Evolutionary conservation across 2,113 vertebrate species (phyloP).

Genomic region (Apodemus sylvaticus): DNA sequence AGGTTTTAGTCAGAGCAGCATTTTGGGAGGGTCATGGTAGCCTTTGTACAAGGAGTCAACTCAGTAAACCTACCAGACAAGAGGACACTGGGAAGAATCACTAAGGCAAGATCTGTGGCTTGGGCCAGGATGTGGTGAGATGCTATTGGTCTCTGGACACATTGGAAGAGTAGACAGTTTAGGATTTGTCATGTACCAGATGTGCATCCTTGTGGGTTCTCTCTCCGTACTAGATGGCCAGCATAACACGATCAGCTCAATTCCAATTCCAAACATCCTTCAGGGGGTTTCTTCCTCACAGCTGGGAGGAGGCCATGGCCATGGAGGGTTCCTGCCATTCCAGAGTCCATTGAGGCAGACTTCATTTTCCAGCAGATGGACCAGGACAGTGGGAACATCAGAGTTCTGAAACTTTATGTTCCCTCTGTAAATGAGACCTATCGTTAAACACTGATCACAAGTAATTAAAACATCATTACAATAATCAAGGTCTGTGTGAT

Average conservation of each 20-base stretch:
- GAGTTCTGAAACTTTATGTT: slow-evolving; percentile 1
- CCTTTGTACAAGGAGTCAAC: not conserved
- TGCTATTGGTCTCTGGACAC: not conserved
- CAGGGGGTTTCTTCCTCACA: not conserved
- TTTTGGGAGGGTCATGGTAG: not conserved
- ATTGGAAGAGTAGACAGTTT: not conserved
- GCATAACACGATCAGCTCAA: no score
- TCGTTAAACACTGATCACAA: not conserved
- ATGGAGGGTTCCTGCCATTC: not conserved
- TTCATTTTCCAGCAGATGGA: not conserved
- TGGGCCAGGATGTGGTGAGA: not conserved
- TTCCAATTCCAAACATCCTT: not conserved
- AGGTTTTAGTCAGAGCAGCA: not conserved
- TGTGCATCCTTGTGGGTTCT: not conserved
- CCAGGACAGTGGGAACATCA: not conserved
- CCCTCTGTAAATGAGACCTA: not conserved
- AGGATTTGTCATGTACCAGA: not conserved
- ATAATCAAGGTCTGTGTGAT: not conserved
- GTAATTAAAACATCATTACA: not conserved
- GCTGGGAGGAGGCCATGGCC: not conserved
- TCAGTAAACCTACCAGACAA: not conserved
- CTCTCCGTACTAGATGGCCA: no score
- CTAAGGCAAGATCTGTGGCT: not conserved
- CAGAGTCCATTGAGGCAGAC: not conserved
- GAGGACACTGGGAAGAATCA: not conserved